These are phyloP conservation scores for Nematolebias whitei DNA, from an alignment of 2,113 vertebrate species.

Conservation along the genomic window DNA sequence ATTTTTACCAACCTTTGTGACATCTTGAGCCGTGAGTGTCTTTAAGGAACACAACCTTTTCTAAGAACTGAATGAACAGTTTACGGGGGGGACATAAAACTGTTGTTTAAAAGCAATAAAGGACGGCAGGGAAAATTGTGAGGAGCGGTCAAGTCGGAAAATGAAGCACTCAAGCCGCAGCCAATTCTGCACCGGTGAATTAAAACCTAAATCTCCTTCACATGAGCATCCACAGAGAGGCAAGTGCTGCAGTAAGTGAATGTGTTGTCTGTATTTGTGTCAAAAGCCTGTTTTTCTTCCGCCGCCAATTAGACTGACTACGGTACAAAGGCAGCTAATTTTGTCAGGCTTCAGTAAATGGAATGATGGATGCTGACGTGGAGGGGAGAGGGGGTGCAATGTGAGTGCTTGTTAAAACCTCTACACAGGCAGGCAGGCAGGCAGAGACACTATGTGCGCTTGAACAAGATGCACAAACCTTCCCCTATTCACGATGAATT, in stretches of 20 bases:
- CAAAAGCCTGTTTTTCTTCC: slow-evolving; percentile 95
- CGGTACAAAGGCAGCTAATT: slow-evolving; percentile 93
- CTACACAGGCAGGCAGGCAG: slow-evolving; percentile 61
- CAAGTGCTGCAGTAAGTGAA: slow-evolving; percentile 82
- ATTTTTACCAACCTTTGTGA: no score
- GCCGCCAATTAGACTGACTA: slow-evolving; percentile 93
- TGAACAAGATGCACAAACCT: slow-evolving; percentile 72
- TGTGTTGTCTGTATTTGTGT: slow-evolving; percentile 89
- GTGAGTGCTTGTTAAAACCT: slow-evolving; percentile 90
- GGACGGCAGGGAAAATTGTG: slow-evolving; percentile 42
- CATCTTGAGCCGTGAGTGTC: no score
- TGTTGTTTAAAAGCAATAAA: slow-evolving; percentile 69
- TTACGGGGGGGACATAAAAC: slow-evolving; percentile 42
- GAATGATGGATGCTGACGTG: slow-evolving; percentile 90
- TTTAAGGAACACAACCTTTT: slow-evolving; percentile 41
- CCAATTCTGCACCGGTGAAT: slow-evolving; percentile 83
- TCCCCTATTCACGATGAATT: slow-evolving; percentile 96
- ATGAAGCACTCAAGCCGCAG: slow-evolving; percentile 79
- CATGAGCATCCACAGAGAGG: slow-evolving; percentile 92
- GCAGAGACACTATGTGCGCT: slow-evolving; percentile 27
- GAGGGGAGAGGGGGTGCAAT: slow-evolving; percentile 69
- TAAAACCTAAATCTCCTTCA: slow-evolving; percentile 88
- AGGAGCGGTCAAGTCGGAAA: slow-evolving; percentile 49
- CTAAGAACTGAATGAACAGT: slow-evolving; percentile 75
- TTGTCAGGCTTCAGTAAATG: slow-evolving; percentile 98